Evolutionary conservation across 2,113 vertebrate species (phyloP).

Genomic region (Eretmochelys imbricata): DNA sequence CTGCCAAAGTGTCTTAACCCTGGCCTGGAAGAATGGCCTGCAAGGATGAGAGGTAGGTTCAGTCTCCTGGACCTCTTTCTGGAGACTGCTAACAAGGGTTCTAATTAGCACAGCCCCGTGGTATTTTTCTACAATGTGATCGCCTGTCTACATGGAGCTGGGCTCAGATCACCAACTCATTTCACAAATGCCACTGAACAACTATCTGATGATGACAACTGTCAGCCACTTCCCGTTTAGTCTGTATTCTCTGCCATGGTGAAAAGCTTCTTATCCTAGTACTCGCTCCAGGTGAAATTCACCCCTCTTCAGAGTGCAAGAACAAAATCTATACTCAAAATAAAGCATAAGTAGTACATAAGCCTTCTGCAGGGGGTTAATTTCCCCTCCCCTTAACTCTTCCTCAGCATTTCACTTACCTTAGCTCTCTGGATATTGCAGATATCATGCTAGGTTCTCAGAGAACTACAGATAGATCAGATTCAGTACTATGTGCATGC

Average conservation of each 20-base stretch:
- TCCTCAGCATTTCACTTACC: neutral
- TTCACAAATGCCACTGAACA: neutral
- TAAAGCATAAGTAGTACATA: neutral
- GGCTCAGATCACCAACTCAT: neutral
- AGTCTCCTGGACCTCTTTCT: neutral
- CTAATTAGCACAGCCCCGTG: neutral
- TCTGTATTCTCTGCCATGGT: neutral
- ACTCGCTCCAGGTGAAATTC: neutral
- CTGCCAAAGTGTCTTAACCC: neutral
- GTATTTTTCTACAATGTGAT: neutral
- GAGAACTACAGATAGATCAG: fast-evolving
- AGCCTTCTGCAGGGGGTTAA: fast-evolving
- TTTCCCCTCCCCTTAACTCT: neutral
- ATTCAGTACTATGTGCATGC: fast-evolving
- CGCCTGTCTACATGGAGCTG: neutral
- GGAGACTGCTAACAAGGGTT: neutral
- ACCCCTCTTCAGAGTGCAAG: neutral
- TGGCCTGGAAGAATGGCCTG: neutral
- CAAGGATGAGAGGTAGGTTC: neutral
- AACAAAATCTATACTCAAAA: neutral
- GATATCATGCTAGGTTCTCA: neutral
- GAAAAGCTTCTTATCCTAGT: neutral
- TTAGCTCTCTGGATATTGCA: fast-evolving
- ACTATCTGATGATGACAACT: neutral
- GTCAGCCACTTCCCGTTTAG: neutral